Base-by-base conservation (phyloP, 92 coral and sea anemone genomes). In the Ricordea florida region DNA sequence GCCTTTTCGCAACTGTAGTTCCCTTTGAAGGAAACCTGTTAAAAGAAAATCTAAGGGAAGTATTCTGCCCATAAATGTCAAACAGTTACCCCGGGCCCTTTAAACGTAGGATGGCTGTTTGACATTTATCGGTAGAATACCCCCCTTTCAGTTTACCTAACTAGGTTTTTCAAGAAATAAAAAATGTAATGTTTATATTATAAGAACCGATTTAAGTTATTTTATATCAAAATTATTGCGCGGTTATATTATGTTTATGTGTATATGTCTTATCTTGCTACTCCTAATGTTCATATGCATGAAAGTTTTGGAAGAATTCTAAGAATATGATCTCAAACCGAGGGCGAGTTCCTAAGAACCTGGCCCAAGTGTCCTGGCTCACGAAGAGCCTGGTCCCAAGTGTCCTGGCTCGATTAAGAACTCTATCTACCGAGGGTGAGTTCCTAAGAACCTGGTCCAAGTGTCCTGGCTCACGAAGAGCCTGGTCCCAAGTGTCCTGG, bases 41-140 rank as follows among this genome's bases (percentile, higher is more conserved):
- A 51, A 51, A 51, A 51, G 59, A 21, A 51, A 51, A 51, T 51
- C 27, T 13, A 51, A 51, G 59, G 59, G 59, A 51, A 51, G 59
- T 51, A 51, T 51, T 51, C 59, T 21, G 28, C 30, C 33, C 33
- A 51, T 24, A 45, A 51, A 17, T 51, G 27, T 51, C 59, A 25
- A 56, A 56, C 62, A 56, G 62, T 56, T 30, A 3, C 15, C 62
- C 20, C 62, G 37, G 57, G 18, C 17, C 62, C 62, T 30, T 56
- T 49, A 49, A 56, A 56, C 37, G 38, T 29, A 27, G 23, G 40
- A 26, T n/a, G 37, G 37, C 62, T 56, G 40, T 28, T 13, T 29
- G 37, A 55, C 62, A 55, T n/a, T 25, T 13, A 28, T 17, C 9
- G 18, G n/a, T 55, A 30, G 29, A 20, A n/a, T n/a, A n/a, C n/a